Conservation (phyloP, 2,888 invertebrate species). For the Athalia circularis region DNA sequence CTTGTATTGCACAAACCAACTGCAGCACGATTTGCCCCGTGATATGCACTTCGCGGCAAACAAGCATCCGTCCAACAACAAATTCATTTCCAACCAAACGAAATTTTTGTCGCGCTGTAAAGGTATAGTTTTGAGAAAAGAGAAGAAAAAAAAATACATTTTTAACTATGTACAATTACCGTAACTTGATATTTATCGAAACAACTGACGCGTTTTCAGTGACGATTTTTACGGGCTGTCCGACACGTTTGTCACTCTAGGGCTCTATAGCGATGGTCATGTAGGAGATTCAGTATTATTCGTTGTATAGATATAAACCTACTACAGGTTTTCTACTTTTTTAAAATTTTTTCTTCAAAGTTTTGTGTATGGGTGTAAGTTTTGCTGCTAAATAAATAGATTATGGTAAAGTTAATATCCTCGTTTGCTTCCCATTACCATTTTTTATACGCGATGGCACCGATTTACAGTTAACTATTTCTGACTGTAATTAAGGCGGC, state of each 20-base stretch:
- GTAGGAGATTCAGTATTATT: background rate
- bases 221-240: slow-evolving; percentile 27
- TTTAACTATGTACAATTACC: too few relatives aligned
- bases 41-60: background rate
- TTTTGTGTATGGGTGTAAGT: background rate
- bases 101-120: slow-evolving; percentile 1
- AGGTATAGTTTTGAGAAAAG: too few relatives aligned
- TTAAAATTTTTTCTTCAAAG: background rate
- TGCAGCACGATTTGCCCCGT: slow-evolving; percentile 1
- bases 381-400: slow-evolving; percentile 18
- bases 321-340: background rate
- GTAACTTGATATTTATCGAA: slow-evolving; percentile 40
- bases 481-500: slow-evolving; percentile 35
- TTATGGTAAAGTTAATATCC: slow-evolving; percentile 11
- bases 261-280: background rate
- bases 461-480: slow-evolving; percentile 21
- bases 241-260: slow-evolving; percentile 34
- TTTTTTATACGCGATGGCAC: slow-evolving; percentile 27
- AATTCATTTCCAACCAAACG: slow-evolving; percentile 27
- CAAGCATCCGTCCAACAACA: background rate
- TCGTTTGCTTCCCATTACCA: slow-evolving; percentile 17
- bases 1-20: too few relatives aligned
- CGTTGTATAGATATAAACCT: background rate
- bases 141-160: too few relatives aligned
- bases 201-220: slow-evolving; percentile 19